Evolutionary conservation across 2,113 vertebrate genomes (phyloP), one percentile per base, ranked within the genome.

Genomic region (Oxyruncus cristatus): DNA sequence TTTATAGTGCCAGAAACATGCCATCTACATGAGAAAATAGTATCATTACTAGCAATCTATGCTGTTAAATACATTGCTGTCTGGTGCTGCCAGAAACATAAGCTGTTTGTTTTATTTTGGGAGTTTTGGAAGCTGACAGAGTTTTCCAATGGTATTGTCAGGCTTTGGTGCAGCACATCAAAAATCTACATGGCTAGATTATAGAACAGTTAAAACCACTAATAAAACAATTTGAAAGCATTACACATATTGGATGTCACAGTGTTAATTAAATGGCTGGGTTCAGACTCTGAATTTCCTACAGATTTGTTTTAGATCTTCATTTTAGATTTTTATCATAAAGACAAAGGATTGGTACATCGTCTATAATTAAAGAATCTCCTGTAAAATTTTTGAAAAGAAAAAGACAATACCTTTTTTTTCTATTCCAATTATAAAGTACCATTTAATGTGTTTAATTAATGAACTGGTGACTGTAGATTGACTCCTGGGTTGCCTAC

Each of bases 1-100:
- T 97, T 97, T 96, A 85, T 90, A 84, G 95, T 95, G 95, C 95
- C 95, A 95, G 96, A 95, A 97, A 96, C 96, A 95, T 92, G 97
- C 97, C 94, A 93, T 95, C 89, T 94, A 95, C 92, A 93, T 95
- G 96, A 97, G 95, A 97, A 98, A 96, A 95, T 92, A 83, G 83
- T 88, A 95, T 97, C 82, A 79, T 96, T 95, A 89, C 89, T 32
- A 92, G 92, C 89, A 97, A 52, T 72, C 94, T 92, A 81, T 14
- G 19, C 74, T 88, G 96, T 96, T 93, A 95, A 93, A 95, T 91
- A 85, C 88, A 90, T 56, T 81, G 92, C 91, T 92, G 74, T 95
- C 91, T 76, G 79, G n/a, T 89, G 86, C 87, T 97, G 97, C 96
- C 96, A 95, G 92, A 88, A 94, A 79, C 42, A 16, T 94, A 95